These are phyloP conservation scores for Sitta carolinensis DNA, from an alignment of 2,797 vertebrate species.

Conservation along the genomic window DNA sequence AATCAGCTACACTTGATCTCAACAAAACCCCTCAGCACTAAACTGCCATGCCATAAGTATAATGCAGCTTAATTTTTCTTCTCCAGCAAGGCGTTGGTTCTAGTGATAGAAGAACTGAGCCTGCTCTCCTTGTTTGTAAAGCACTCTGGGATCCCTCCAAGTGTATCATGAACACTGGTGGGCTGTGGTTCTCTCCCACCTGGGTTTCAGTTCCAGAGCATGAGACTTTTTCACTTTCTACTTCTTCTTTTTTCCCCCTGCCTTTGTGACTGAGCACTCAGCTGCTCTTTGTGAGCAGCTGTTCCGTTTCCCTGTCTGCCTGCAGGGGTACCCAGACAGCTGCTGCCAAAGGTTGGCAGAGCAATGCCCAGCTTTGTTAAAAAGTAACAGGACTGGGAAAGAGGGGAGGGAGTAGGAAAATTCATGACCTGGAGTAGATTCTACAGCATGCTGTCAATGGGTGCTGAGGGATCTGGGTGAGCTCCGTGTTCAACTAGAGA, in stretches of 20 bases:
- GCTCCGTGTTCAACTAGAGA: accelerated
- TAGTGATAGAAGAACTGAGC: neutral
- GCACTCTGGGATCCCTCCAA: neutral
- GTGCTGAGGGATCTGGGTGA: neutral
- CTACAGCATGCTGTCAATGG: accelerated
- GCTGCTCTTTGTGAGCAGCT: conserved; percentile 17
- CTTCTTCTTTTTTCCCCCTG: neutral
- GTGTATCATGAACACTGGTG: accelerated
- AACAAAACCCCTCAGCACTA: neutral
- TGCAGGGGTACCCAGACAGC: neutral
- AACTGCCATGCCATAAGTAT: neutral
- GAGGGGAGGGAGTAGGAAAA: neutral
- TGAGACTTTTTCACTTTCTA: neutral
- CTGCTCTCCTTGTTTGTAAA: neutral
- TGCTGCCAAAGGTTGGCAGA: neutral
- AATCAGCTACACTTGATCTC: neutral
- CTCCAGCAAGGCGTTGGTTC: neutral
- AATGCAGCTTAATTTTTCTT: neutral
- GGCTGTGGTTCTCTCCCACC: neutral
- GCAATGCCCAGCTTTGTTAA: conserved; percentile 23
- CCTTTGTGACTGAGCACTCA: neutral
- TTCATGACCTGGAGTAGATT: neutral
- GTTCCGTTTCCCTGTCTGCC: conserved; percentile 34
- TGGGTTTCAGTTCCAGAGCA: neutral
- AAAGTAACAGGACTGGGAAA: conserved; percentile 21